These are phyloP conservation scores for Alloscopus bannaensis DNA, from an alignment of 2,888 invertebrate genomes.

Conservation along the genomic window DNA sequence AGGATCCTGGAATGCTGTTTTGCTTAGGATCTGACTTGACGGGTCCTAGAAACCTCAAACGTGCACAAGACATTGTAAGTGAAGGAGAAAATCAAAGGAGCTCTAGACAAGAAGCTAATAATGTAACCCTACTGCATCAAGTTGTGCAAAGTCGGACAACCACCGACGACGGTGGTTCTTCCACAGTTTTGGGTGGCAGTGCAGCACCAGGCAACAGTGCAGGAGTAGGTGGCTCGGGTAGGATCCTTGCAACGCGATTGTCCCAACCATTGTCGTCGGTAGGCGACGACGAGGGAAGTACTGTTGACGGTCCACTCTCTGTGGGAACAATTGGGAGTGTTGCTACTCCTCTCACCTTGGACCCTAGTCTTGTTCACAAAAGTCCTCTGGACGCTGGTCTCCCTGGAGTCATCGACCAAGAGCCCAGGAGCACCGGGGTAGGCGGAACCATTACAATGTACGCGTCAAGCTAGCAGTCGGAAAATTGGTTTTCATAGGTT, in stretches of 20 bases:
- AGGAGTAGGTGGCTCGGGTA: too few species aligned
- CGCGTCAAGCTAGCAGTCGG: conserved; percentile 33
- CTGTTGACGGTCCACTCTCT: conserved; percentile 11
- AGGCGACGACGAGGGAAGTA: neutral
- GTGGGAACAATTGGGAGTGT: neutral
- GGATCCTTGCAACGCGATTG: conserved; percentile 36
- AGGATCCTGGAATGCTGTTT: conserved; percentile 56
- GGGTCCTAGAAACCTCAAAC: too few species aligned
- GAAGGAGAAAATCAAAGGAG: conserved; percentile 13
- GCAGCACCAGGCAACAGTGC: too few species aligned
- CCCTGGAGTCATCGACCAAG: conserved; percentile 48
- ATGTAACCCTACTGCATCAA: conserved; percentile 23
- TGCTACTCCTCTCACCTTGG: neutral
- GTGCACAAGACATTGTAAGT: too few species aligned
- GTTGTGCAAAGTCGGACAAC: neutral
- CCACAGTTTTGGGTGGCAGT: too few species aligned
- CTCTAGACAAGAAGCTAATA: neutral
- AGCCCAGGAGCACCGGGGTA: conserved; percentile 17
- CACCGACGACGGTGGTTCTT: neutral
- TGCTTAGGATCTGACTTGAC: conserved; percentile 63
- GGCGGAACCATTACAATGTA: conserved; percentile 57
- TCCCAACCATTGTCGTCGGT: conserved; percentile 27
- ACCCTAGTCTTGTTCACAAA: neutral
- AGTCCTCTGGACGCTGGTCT: conserved; percentile 43
- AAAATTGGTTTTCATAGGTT: neutral